Evolutionary conservation across 2,113 vertebrate species (phyloP), one percentile per base, ranked within the genome.

Genomic region (Pungitius pungitius): DNA sequence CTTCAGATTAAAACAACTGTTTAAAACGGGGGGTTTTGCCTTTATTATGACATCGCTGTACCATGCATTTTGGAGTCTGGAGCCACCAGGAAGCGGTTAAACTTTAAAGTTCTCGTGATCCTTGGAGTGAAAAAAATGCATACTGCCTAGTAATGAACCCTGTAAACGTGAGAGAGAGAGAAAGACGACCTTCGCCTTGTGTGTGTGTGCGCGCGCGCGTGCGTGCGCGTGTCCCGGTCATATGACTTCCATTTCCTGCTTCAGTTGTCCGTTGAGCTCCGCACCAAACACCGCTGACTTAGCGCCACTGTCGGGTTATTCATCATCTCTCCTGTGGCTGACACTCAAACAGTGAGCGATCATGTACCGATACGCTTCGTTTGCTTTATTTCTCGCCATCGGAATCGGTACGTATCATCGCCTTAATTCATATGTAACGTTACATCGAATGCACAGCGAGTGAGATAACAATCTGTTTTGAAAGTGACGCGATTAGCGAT

Each of bases 1-100:
- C 85, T 91, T 87, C 85, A 89, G 76, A 93, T 92, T 92, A 93
- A 90, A 93, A 87, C 61, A 84, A 84, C 80, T 84, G 85, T 92
- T 91, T 90, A 70, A 82, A 77, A 83, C 13, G 11, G 43, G 39
- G 39, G 40, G 26, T 4, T 74, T 71, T n/a, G n/a, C n/a, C n/a
- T n/a, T n/a, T n/a, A n/a, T n/a, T n/a, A n/a, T n/a, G n/a, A n/a
- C n/a, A n/a, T n/a, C n/a, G n/a, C n/a, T n/a, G n/a, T 30, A 35
- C 33, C 33, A 15, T 10, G 13, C 76, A 37, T 73, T 22, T n/a
- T 27, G 1, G 12, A 6, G 14, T 26, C 10, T 47, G 27, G 40
- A 30, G 15, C 6, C 2, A 27, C 33, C 7, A 33, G 35, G 27
- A 47, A 24, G 9, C 6, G 2, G 18, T 49, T 11, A 35, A 43